phyloP scores from a whole-genome alignment of 2,797 vertebrate species.

The Danio jaintianensis region DNA sequence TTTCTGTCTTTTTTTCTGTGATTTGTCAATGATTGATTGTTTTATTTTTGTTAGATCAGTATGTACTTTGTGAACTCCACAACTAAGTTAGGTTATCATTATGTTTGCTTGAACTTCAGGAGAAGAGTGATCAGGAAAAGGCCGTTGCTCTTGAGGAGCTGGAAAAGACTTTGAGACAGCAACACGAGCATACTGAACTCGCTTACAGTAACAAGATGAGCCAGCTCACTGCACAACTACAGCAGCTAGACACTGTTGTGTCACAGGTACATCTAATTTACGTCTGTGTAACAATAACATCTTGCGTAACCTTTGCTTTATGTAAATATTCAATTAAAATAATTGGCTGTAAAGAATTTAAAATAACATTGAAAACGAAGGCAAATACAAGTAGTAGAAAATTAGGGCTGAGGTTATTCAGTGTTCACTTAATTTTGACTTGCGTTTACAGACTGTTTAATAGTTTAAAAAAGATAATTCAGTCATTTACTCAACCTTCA shows the following conservation, averaged over 20 bases:
- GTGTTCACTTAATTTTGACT: background rate
- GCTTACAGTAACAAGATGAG: constrained; percentile 78
- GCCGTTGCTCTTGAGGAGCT: constrained; percentile 71
- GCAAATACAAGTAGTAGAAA: background rate
- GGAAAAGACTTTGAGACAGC: constrained; percentile 70
- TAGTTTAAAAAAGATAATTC: no score
- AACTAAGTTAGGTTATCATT: background rate
- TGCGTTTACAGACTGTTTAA: background rate
- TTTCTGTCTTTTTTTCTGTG: constrained; percentile 41
- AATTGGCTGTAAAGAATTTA: background rate
- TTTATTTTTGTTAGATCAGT: background rate
- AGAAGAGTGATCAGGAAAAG: constrained; percentile 79
- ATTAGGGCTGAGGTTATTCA: background rate
- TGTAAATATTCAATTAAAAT: background rate
- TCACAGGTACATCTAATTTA: constrained; percentile 76
- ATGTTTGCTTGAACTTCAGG: constrained; percentile 71
- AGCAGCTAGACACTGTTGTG: constrained; percentile 78
- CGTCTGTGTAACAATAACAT: no score
- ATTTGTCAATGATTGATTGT: constrained; percentile 1
- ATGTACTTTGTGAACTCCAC: background rate
- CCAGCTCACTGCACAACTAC: constrained; percentile 78
- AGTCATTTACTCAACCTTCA: no score
- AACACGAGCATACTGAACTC: constrained; percentile 74
- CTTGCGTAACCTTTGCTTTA: no score
- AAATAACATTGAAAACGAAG: background rate